These are phyloP conservation scores for Caranx melampygus DNA, from an alignment of 2,113 vertebrate species.

Conservation along the genomic window DNA sequence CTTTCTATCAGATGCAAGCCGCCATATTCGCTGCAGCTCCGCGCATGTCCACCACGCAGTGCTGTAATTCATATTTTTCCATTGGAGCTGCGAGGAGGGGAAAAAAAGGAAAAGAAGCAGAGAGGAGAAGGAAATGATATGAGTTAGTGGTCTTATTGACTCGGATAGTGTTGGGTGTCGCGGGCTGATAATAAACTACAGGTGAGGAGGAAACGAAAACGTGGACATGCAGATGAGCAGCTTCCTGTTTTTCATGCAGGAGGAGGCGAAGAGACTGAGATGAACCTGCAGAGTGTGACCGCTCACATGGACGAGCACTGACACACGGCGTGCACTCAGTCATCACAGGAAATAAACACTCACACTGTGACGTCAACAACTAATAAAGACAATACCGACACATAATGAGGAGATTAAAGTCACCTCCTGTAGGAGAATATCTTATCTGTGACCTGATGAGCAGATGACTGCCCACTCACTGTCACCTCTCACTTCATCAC, in stretches of 20 bases:
- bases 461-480: too few species aligned
- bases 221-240: background rate
- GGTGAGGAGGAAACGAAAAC: constrained; percentile 53
- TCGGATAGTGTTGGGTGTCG: constrained; percentile 10
- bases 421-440: too few species aligned
- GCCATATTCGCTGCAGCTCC: constrained; percentile 84
- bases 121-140: constrained; percentile 11
- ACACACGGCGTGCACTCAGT: too few species aligned
- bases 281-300: background rate
- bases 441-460: too few species aligned
- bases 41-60: constrained; percentile 83
- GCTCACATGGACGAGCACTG: background rate
- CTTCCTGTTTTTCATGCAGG: constrained; percentile 8
- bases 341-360: too few species aligned
- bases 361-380: too few species aligned
- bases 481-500: too few species aligned
- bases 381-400: too few species aligned
- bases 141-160: constrained; percentile 31
- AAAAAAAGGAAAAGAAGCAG: background rate
- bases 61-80: constrained; percentile 68
- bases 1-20: constrained; percentile 81
- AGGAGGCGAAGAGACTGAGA: background rate
- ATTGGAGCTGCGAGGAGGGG: constrained; percentile 34
- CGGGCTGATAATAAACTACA: constrained; percentile 47
- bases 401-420: too few species aligned